Evolutionary conservation across 1,140 invertebrate species (phyloP).

Genomic region (Aphelenchoides besseyi): DNA sequence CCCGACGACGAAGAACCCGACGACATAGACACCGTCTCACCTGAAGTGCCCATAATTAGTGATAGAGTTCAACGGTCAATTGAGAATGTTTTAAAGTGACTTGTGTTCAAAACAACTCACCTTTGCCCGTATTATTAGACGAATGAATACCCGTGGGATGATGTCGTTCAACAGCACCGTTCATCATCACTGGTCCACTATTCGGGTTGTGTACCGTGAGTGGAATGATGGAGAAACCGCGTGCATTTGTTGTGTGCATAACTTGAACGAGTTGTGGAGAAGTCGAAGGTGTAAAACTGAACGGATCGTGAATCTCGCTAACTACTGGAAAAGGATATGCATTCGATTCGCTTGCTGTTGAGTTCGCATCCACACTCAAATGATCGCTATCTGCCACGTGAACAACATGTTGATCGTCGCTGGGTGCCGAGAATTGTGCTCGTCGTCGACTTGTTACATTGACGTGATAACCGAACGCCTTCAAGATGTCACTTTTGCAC

Average conservation of each 20-base stretch:
- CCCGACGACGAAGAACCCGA: slow-evolving; percentile 12
- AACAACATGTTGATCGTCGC: slow-evolving; percentile 31
- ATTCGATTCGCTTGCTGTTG: slow-evolving; percentile 51
- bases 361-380: slow-evolving; percentile 39
- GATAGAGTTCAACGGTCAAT: neutral
- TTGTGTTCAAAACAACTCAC: slow-evolving; percentile 13
- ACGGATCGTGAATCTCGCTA: slow-evolving; percentile 55
- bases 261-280: slow-evolving; percentile 55
- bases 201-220: slow-evolving; percentile 45
- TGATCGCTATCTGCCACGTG: slow-evolving; percentile 31
- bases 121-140: neutral
- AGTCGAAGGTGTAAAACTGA: slow-evolving; percentile 52
- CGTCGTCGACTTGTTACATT: slow-evolving; percentile 39
- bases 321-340: slow-evolving; percentile 53
- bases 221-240: slow-evolving; percentile 50
- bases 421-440: slow-evolving; percentile 37
- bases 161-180: slow-evolving; percentile 29
- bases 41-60: too few relatives aligned
- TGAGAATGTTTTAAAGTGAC: too few relatives aligned
- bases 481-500: slow-evolving; percentile 82
- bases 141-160: neutral
- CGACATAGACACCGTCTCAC: neutral
- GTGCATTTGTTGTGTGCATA: slow-evolving; percentile 48
- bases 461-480: slow-evolving; percentile 73
- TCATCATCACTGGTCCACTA: slow-evolving; percentile 16